Evolutionary conservation across 2,797 vertebrate species (phyloP).

Genomic region (Chelonia mydas): DNA sequence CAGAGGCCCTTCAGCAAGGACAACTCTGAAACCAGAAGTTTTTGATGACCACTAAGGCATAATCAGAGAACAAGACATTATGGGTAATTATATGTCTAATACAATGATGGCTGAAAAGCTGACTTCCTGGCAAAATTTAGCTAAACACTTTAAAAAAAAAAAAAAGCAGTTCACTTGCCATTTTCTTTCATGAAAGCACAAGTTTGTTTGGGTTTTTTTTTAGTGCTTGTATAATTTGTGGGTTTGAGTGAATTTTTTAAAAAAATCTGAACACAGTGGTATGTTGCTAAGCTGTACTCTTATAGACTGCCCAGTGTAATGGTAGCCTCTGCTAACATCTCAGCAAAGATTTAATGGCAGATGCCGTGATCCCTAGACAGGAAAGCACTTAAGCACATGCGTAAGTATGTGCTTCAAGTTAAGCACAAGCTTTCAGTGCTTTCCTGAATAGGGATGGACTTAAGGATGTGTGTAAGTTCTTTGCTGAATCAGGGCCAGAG

Average conservation of each 20-base stretch:
- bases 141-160: neutral
- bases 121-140: neutral
- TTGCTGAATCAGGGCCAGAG: neutral
- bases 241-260: neutral
- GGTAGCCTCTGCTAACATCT: neutral
- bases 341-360: neutral
- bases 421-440: neutral
- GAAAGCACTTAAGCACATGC: neutral
- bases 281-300: neutral
- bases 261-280: neutral
- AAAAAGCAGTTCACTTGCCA: neutral
- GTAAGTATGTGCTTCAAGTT: neutral
- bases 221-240: neutral
- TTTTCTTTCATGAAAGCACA: neutral
- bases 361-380: neutral
- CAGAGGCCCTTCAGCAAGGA: neutral
- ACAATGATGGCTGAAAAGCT: neutral
- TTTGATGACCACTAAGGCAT: neutral
- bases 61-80: neutral
- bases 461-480: neutral
- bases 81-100: neutral
- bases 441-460: neutral
- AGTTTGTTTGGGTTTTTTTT: neutral
- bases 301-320: neutral
- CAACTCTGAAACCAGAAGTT: neutral